phyloP scores from a whole-genome alignment of 2,113 vertebrate species.

The Anarhynchus alexandrinus region DNA sequence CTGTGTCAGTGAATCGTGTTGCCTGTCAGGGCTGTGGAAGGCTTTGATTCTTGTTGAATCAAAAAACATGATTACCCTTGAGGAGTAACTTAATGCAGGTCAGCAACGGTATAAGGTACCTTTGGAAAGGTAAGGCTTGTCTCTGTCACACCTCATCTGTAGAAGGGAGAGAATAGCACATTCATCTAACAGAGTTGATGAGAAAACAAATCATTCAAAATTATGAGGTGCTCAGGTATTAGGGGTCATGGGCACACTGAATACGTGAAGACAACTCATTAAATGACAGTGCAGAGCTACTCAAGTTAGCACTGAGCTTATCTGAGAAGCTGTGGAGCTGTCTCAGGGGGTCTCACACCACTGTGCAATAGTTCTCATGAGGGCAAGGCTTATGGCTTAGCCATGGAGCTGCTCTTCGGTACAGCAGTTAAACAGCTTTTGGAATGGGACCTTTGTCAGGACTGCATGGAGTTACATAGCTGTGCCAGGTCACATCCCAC shows the following conservation, averaged over 20 bases:
- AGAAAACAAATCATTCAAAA: neutral
- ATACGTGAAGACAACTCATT: neutral
- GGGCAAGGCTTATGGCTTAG: neutral
- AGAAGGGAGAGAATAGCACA: neutral
- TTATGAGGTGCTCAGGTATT: neutral
- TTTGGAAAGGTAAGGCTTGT: neutral
- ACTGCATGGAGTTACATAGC: neutral
- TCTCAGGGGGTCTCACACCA: neutral
- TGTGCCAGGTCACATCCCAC: rapidly evolving
- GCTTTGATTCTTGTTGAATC: neutral
- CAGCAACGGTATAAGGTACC: neutral
- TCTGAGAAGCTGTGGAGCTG: neutral
- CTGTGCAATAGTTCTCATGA: neutral
- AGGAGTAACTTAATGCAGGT: neutral
- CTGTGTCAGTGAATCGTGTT: neutral
- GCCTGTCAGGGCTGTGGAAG: neutral
- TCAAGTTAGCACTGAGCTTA: neutral
- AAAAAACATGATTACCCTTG: neutral
- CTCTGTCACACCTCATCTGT: neutral
- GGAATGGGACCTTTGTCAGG: neutral
- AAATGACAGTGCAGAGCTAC: neutral
- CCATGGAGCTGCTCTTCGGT: neutral
- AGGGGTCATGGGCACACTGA: neutral
- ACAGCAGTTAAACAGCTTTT: neutral
- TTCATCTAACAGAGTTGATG: neutral